These are phyloP conservation scores for Stenurella melanura DNA, from an alignment of 2,888 invertebrate genomes.

Conservation along the genomic window DNA sequence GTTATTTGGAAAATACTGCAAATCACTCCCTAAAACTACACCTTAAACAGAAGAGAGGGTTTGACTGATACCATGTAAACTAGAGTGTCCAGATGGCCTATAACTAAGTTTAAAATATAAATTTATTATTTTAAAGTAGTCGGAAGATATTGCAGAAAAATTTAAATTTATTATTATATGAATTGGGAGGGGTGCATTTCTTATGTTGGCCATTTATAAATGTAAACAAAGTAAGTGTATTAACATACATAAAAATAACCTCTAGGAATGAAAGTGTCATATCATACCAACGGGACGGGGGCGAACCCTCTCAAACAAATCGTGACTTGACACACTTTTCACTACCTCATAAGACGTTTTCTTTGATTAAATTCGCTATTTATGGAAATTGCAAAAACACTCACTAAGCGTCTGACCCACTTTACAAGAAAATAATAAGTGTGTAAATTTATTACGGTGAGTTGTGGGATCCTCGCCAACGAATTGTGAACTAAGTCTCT, in stretches of 20 bases:
- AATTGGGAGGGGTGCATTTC: not conserved
- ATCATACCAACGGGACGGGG: not conserved
- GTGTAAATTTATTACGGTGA: not conserved
- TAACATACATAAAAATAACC: slow-evolving; percentile 10
- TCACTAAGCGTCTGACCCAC: not conserved
- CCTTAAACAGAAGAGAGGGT: no score
- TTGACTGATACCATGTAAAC: no score
- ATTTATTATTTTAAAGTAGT: no score
- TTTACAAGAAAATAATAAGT: not conserved
- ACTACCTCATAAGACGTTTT: slow-evolving; percentile 9
- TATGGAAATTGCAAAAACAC: slow-evolving; percentile 35
- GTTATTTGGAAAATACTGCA: no score
- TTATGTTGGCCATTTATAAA: not conserved
- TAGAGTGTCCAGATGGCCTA: no score
- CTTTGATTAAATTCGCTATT: slow-evolving; percentile 37
- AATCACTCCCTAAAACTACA: no score
- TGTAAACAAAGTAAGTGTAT: not conserved
- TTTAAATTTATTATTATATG: no score
- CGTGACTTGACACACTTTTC: slow-evolving; percentile 23
- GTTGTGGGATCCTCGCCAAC: not conserved
- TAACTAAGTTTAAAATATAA: no score
- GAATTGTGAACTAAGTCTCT: not conserved
- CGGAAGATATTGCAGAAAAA: no score
- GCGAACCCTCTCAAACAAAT: slow-evolving; percentile 10
- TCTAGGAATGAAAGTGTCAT: slow-evolving; percentile 9